phyloP scores from a whole-genome alignment of 1,140 invertebrate genomes.

The Carcinoscorpius rotundicauda region DNA sequence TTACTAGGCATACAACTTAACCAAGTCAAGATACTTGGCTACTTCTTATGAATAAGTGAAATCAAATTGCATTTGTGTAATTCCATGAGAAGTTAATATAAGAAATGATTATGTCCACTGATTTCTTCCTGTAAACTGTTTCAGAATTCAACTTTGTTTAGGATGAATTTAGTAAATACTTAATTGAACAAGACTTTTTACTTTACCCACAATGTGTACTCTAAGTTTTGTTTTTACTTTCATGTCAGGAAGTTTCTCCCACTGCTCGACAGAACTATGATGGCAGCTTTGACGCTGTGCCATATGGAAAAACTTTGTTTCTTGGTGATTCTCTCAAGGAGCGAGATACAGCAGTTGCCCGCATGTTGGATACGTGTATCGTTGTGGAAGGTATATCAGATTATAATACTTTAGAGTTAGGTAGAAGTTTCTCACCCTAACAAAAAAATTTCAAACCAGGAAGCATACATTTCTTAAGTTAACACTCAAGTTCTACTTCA shows the following conservation, averaged over 20 bases:
- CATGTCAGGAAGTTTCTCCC: slow-evolving; percentile 15
- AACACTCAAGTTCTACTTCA: slow-evolving; percentile 2
- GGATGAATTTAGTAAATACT: too few species aligned
- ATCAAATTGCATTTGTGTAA: too few species aligned
- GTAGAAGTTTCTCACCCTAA: not conserved
- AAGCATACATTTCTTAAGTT: not conserved
- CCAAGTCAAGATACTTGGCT: too few species aligned
- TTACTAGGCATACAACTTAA: too few species aligned
- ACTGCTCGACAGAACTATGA: slow-evolving; percentile 29
- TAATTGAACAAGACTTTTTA: too few species aligned
- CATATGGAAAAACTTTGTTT: slow-evolving; percentile 32
- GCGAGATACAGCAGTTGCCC: slow-evolving; percentile 29
- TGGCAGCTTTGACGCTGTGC: slow-evolving; percentile 28
- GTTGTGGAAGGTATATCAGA: slow-evolving; percentile 30
- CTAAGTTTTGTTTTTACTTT: not conserved
- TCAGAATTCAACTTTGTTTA: too few species aligned
- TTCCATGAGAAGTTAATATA: too few species aligned
- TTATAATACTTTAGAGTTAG: slow-evolving; percentile 5
- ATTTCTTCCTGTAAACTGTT: too few species aligned
- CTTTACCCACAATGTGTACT: too few species aligned
- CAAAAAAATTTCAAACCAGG: too few species aligned
- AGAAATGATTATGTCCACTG: too few species aligned
- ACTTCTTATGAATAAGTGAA: too few species aligned
- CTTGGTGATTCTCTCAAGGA: slow-evolving; percentile 32
- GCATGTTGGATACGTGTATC: slow-evolving; percentile 32